phyloP scores from a whole-genome alignment of 2,888 invertebrate species.

The Blera fallax region DNA sequence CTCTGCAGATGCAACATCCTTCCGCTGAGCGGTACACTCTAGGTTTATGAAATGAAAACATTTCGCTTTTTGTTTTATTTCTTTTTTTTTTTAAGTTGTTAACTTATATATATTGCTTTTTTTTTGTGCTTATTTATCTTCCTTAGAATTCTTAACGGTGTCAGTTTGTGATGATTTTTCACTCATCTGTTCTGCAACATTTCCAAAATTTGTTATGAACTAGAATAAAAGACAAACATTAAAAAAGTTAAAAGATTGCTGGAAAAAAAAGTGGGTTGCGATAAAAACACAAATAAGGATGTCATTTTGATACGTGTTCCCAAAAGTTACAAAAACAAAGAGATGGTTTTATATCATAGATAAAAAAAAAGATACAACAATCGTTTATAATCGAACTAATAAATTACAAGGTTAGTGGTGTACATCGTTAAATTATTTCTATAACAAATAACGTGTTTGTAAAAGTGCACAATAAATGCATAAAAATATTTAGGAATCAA shows the following conservation, averaged over 20 bases:
- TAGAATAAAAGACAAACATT: constrained; percentile 10
- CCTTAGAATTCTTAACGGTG: background rate
- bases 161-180: background rate
- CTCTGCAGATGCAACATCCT: constrained; percentile 93
- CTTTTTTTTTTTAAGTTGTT: background rate
- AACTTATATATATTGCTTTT: constrained; percentile 48
- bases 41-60: constrained; percentile 94
- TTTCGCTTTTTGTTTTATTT: constrained; percentile 79
- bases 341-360: no score
- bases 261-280: background rate
- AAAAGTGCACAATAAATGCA: no score
- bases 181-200: constrained; percentile 51
- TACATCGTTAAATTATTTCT: no score
- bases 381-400: no score
- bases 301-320: no score
- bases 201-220: constrained; percentile 43
- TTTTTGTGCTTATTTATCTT: constrained; percentile 8
- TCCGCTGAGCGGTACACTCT: constrained; percentile 91
- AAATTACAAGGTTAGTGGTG: no score
- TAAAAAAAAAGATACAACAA: no score
- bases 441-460: no score
- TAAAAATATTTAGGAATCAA: no score
- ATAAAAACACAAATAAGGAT: no score
- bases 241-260: background rate
- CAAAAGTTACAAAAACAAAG: no score